A percentile compares a stretch with the other conserved stretches of the same genome.
phyloP scores from a whole-genome alignment of 1,140 invertebrate species.

The Drosophila lowei region DNA sequence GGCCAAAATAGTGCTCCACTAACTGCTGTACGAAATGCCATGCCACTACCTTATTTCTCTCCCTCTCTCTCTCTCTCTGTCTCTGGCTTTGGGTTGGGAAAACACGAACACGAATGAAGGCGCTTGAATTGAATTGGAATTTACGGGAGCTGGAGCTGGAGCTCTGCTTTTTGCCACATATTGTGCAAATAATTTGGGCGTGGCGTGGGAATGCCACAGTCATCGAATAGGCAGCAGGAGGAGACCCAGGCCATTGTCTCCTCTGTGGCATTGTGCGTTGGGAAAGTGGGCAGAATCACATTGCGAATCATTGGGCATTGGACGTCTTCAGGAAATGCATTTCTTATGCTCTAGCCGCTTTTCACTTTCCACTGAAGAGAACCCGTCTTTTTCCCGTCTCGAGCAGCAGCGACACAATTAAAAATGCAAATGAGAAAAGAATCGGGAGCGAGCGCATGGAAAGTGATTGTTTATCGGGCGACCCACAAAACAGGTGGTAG shows the following conservation, averaged over 20 bases:
- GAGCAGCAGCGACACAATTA: slow-evolving; percentile 46
- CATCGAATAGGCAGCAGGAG: slow-evolving; percentile 14
- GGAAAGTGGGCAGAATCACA: slow-evolving; percentile 51
- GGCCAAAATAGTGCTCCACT: slow-evolving; percentile 38
- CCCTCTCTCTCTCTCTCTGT: not conserved
- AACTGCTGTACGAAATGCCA: slow-evolving; percentile 19
- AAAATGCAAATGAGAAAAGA: slow-evolving; percentile 66
- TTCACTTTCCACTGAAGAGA: slow-evolving; percentile 47
- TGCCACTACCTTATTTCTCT: slow-evolving; percentile 8
- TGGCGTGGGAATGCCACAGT: slow-evolving; percentile 58
- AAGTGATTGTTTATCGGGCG: slow-evolving; percentile 62
- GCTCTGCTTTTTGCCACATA: slow-evolving; percentile 34
- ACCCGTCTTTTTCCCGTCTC: slow-evolving; percentile 13
- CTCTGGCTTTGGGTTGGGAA: slow-evolving; percentile 62
- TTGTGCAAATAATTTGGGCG: slow-evolving; percentile 67
- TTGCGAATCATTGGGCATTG: not conserved
- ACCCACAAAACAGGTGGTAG: slow-evolving; percentile 30
- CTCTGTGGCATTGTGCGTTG: slow-evolving; percentile 29
- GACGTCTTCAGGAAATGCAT: no score
- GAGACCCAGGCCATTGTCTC: slow-evolving; percentile 34
- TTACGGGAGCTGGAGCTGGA: slow-evolving; percentile 45
- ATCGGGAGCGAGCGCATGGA: slow-evolving; percentile 60
- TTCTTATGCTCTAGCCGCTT: not conserved
- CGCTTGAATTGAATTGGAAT: slow-evolving; percentile 71
- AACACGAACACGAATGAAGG: slow-evolving; percentile 50